Evolutionary conservation across 2,797 vertebrate genomes (phyloP).

Genomic region (Syngnathus rostellatus): DNA sequence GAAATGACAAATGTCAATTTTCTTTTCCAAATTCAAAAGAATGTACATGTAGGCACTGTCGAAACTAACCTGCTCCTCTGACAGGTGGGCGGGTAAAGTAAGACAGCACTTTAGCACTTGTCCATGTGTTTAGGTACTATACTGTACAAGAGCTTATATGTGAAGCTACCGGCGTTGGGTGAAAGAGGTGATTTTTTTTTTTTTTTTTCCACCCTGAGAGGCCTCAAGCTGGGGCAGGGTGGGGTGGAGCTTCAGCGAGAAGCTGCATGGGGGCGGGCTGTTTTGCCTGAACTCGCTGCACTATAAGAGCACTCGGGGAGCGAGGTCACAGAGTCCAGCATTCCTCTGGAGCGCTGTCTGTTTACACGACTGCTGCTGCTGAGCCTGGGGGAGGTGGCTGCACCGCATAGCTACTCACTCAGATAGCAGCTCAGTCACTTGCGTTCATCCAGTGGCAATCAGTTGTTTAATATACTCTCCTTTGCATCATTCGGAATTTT

Average conservation of each 20-base stretch:
- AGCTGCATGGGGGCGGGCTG: conserved; percentile 54
- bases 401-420: conserved; percentile 53
- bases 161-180: conserved; percentile 45
- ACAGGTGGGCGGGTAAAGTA: conserved; percentile 45
- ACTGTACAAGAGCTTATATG: conserved; percentile 24
- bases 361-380: conserved; percentile 69
- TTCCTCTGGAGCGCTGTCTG: conserved; percentile 71
- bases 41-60: conserved; percentile 14
- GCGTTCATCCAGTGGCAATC: conserved; percentile 45
- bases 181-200: conserved; percentile 54
- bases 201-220: conserved; percentile 66
- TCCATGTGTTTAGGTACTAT: conserved; percentile 29
- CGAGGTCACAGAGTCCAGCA: conserved; percentile 74
- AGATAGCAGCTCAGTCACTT: conserved; percentile 57
- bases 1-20: not conserved
- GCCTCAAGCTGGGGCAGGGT: conserved; percentile 59
- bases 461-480: not conserved
- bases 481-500: not conserved
- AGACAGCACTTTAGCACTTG: conserved; percentile 33
- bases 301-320: conserved; percentile 65
- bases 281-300: conserved; percentile 71
- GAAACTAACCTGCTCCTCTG: conserved; percentile 28
- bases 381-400: conserved; percentile 48
- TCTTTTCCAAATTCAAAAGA: not conserved
- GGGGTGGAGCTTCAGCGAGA: conserved; percentile 59